These are phyloP conservation scores for Sylvietta virens DNA, from an alignment of 2,113 vertebrate species.

Conservation along the genomic window DNA sequence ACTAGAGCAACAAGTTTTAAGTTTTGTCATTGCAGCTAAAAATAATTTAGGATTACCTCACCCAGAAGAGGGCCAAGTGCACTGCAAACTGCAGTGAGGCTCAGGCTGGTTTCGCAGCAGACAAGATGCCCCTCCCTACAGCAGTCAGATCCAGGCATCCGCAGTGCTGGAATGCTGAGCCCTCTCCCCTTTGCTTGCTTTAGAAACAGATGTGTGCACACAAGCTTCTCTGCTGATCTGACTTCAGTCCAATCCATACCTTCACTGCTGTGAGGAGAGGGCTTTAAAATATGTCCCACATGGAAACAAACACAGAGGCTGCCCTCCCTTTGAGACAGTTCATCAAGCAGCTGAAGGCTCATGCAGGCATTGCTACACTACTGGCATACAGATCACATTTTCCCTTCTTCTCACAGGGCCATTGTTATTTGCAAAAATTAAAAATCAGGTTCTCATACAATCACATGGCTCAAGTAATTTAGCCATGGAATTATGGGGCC, in stretches of 20 bases:
- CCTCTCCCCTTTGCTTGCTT: neutral
- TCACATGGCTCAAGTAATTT: neutral
- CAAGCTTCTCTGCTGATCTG: neutral
- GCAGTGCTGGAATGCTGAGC: neutral
- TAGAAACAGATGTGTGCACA: neutral
- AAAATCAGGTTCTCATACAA: neutral
- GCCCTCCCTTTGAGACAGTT: neutral
- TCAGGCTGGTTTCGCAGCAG: neutral
- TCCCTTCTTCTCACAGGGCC: neutral
- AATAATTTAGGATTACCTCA: slow-evolving; percentile 47
- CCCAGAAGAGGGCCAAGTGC: neutral
- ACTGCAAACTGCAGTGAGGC: neutral
- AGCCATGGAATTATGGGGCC: neutral
- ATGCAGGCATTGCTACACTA: neutral
- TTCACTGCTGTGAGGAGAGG: neutral
- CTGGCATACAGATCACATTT: neutral
- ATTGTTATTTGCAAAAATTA: neutral
- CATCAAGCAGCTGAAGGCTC: neutral
- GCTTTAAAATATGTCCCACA: neutral
- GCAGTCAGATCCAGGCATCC: neutral
- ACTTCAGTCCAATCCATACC: neutral
- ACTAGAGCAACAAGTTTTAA: slow-evolving; percentile 37
- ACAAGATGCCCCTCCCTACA: neutral
- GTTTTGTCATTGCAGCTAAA: slow-evolving; percentile 16
- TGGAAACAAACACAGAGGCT: neutral